A percentile compares a stretch with the other conserved stretches of the same genome.
Conservation (phyloP, 2,888 invertebrate species). For the Drosophila colorata region DNA sequence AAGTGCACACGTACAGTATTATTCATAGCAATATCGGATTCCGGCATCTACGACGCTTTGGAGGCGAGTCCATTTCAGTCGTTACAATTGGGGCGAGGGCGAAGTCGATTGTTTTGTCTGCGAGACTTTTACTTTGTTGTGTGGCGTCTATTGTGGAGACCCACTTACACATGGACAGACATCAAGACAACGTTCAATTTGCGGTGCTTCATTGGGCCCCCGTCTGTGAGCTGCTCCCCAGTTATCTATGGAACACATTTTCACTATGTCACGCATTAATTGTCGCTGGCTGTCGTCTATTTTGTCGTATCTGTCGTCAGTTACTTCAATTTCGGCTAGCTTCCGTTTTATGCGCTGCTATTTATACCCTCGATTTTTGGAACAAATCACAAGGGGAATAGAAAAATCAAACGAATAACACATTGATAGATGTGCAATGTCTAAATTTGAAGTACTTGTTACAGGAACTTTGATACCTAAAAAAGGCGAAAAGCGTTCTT, state of each 20-base stretch:
- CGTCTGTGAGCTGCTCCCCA: conserved; percentile 8
- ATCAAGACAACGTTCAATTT: conserved; percentile 48
- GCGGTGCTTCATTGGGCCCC: conserved; percentile 36
- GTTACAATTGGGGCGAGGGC: conserved; percentile 27
- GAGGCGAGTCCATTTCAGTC: conserved; percentile 43
- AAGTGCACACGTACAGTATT: conserved; percentile 13
- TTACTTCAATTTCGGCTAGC: conserved; percentile 44
- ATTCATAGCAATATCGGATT: conserved; percentile 50
- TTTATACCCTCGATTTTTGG: conserved; percentile 23
- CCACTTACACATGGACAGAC: conserved; percentile 14
- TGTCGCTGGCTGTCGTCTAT: conserved; percentile 46
- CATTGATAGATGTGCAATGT: too few species aligned
- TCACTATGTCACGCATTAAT: conserved; percentile 64
- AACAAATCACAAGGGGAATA: background rate
- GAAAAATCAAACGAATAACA: too few species aligned
- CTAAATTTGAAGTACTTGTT: too few species aligned
- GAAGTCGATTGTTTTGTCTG: conserved; percentile 34
- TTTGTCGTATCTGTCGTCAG: conserved; percentile 56
- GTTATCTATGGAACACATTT: conserved; percentile 66
- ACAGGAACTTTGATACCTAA: too few species aligned
- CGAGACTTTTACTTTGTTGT: conserved; percentile 41
- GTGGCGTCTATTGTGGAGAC: conserved; percentile 34
- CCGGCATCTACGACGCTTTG: conserved; percentile 37
- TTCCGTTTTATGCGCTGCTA: conserved; percentile 48
- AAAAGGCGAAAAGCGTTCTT: too few species aligned